A percentile compares a stretch with the other conserved stretches of the same genome.
Conservation (phyloP, 2,888 invertebrate genomes). For the Euzetes globulus region DNA sequence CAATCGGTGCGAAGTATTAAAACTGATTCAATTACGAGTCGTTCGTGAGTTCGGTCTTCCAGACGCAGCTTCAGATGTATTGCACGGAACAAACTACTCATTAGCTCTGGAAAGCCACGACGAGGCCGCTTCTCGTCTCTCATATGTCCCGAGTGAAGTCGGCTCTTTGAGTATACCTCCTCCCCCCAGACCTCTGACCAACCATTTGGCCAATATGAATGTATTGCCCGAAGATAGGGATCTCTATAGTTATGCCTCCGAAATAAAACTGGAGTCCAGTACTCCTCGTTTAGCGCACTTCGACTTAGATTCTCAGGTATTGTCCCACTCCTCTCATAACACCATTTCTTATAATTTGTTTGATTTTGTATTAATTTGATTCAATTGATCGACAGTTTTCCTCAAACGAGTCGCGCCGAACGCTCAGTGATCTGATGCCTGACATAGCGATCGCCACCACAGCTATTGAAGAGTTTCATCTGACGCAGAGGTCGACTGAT, state of each 20-base stretch:
- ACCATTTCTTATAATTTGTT: not conserved
- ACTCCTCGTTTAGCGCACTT: slow-evolving; percentile 22
- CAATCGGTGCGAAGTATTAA: slow-evolving; percentile 67
- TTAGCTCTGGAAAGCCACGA: not conserved
- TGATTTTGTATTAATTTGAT: not conserved
- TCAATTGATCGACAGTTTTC: slow-evolving; percentile 31
- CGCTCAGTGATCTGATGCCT: slow-evolving; percentile 41
- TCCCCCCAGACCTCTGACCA: slow-evolving; percentile 29
- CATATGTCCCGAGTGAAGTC: slow-evolving; percentile 28
- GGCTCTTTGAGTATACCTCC: slow-evolving; percentile 32
- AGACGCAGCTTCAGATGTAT: slow-evolving; percentile 71
- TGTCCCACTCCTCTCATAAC: not conserved
- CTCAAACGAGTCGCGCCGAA: slow-evolving; percentile 35
- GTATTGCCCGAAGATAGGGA: slow-evolving; percentile 15
- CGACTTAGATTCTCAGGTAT: slow-evolving; percentile 35
- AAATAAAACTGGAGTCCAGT: slow-evolving; percentile 26
- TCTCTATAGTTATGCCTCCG: slow-evolving; percentile 30
- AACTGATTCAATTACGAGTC: slow-evolving; percentile 73
- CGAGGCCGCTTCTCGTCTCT: not conserved
- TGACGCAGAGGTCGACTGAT: slow-evolving; percentile 1
- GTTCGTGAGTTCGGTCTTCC: slow-evolving; percentile 90
- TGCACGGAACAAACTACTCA: slow-evolving; percentile 46
- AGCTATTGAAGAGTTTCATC: slow-evolving; percentile 20
- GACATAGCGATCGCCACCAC: slow-evolving; percentile 42
- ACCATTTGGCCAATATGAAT: not conserved